A percentile compares a stretch with the other conserved stretches of the same genome.
Evolutionary conservation across 2,797 vertebrate genomes (phyloP).

Genomic region (Distichodus sexfasciatus): DNA sequence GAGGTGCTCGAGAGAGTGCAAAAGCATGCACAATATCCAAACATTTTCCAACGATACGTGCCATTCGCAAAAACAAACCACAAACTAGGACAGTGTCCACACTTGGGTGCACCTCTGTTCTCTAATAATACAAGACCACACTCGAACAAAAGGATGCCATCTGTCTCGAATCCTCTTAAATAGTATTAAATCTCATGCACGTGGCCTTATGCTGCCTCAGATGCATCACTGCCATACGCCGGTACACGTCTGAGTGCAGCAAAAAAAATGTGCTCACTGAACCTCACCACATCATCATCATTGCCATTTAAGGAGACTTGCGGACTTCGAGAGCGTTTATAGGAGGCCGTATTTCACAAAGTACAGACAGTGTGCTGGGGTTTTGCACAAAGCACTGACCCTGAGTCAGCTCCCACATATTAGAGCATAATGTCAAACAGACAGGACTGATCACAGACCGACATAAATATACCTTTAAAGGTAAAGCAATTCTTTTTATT

Average conservation of each 20-base stretch:
- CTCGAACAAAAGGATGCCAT: constrained; percentile 70
- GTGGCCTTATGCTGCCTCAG: constrained; percentile 58
- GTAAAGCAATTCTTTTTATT: no score
- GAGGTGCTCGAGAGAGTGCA: neutral
- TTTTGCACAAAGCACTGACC: constrained; percentile 8
- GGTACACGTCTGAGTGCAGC: constrained; percentile 41
- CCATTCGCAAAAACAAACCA: neutral
- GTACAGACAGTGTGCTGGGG: neutral
- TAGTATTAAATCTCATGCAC: constrained; percentile 63
- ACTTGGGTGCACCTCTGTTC: constrained; percentile 50
- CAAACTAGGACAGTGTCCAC: constrained; percentile 4
- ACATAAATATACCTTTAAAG: neutral
- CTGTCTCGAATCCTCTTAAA: constrained; percentile 75
- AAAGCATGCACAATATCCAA: neutral
- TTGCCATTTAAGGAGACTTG: constrained; percentile 42
- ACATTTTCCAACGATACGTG: neutral
- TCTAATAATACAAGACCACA: constrained; percentile 62
- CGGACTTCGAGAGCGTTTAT: constrained; percentile 3
- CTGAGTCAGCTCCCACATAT: neutral
- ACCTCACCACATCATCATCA: constrained; percentile 36
- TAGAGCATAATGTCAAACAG: neutral
- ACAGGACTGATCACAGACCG: constrained; percentile 26
- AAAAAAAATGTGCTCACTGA: constrained; percentile 33
- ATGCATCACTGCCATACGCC: constrained; percentile 41
- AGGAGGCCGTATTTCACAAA: constrained; percentile 25